Percentiles rank a stretch among this genome's conserved stretches.
Evolutionary conservation across 2,113 vertebrate genomes (phyloP).

Genomic region (Thymallus thymallus): DNA sequence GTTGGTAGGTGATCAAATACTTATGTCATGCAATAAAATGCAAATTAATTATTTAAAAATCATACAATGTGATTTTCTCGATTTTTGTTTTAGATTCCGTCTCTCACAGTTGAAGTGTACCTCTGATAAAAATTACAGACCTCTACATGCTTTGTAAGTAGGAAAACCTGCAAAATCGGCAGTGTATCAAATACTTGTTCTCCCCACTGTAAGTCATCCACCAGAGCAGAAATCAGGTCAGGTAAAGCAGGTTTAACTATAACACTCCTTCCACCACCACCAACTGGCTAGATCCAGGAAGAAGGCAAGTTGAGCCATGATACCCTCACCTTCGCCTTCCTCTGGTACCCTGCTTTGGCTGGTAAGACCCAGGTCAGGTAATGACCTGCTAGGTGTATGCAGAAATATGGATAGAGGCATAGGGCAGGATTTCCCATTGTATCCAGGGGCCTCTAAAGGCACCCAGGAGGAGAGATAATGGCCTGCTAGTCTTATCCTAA

Average conservation of each 20-base stretch:
- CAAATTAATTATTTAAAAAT: no score
- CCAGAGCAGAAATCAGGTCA: constrained; percentile 19
- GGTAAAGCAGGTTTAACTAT: constrained; percentile 10
- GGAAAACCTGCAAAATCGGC: no score
- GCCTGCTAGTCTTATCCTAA: constrained; percentile 32
- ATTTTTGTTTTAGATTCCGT: no score
- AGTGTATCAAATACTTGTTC: no score
- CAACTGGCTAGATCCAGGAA: not conserved
- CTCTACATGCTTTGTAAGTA: no score
- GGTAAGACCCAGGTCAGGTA: constrained; percentile 41
- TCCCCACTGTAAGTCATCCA: no score
- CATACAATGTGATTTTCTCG: no score
- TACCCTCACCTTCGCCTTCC: constrained; percentile 42
- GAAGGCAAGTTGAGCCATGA: not conserved
- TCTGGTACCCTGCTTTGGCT: constrained; percentile 24
- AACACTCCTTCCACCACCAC: not conserved
- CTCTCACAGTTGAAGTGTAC: no score
- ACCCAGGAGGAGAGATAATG: constrained; percentile 45
- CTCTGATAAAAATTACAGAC: no score
- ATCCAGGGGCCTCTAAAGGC: constrained; percentile 39
- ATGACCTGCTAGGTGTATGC: constrained; percentile 34
- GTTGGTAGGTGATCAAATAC: no score
- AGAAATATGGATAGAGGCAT: constrained; percentile 7
- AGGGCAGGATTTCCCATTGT: not conserved
- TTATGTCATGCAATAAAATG: no score